Evolutionary conservation across 92 coral and sea anemone genomes (phyloP), one percentile per base, ranked within the genome.

Genomic region (Siderastrea siderea): DNA sequence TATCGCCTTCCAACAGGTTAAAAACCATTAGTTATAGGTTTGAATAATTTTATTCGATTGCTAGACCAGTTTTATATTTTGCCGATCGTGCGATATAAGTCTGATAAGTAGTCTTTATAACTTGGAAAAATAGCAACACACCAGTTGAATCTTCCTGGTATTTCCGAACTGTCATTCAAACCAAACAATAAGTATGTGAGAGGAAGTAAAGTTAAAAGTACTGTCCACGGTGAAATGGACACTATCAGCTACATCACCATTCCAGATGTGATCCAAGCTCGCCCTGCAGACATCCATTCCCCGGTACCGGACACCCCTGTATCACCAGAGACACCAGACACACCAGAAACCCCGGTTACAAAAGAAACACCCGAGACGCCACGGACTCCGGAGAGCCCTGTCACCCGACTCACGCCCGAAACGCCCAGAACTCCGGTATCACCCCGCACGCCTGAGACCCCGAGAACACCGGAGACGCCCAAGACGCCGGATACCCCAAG

Each of bases 401-500:
- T 86, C 80, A 91, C 95, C 4, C 96, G 96, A 13, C 81, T 71
- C 5, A 93, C 98, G 80, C 96, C 96, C n/a, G 88, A 79, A 57
- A 88, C 93, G n/a, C 98, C 96, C n/a, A 83, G 92, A 4, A 95
- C 98, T 71, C 98, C 96, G 47, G 86, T 75, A 47, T 91, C 98
- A 43, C 98, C 98, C 44, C 90, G 91, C 53, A 95, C 98, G 44
- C 98, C 98, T 47, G 92, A 90, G 82, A 95, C 98, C 46, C 98
- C 98, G 57, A 79, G 71, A 9, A 95, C 96, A n/a, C 96, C 96
- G 47, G 92, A 77, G 57, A 82, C 86, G 17, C 95, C 96, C 17
- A 79, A 77, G 47, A 94, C 95, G 7, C 98, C 98, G 10, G 93
- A 87, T 50, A 95, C 94, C 54, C 98, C 98, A 47, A 84, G 75